A percentile compares a stretch with the other conserved stretches of the same genome.
These are phyloP conservation scores for Athene cunicularia DNA, from an alignment of 2,113 vertebrate species.

Conservation along the genomic window DNA sequence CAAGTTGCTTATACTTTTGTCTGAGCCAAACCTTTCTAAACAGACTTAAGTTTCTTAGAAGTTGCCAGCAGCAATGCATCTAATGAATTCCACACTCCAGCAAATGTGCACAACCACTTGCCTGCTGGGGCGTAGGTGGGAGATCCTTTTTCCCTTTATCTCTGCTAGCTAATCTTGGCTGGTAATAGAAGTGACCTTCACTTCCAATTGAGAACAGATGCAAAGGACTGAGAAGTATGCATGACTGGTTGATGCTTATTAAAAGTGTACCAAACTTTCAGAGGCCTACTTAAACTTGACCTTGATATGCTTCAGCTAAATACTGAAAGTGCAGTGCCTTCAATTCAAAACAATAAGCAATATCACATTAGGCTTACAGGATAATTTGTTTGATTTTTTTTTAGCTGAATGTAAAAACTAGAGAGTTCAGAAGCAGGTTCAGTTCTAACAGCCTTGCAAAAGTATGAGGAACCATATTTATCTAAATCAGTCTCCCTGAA, in stretches of 20 bases:
- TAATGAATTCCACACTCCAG: not conserved
- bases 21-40: not conserved
- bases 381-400: not conserved
- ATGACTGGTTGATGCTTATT: not conserved
- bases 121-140: not conserved
- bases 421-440: not conserved
- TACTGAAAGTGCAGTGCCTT: not conserved
- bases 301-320: not conserved
- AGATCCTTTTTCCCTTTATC: not conserved
- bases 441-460: not conserved
- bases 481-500: not conserved
- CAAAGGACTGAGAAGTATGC: not conserved
- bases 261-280: not conserved
- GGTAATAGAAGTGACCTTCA: not conserved
- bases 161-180: not conserved
- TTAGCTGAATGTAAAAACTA: not conserved
- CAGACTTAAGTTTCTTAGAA: not conserved
- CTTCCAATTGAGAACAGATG: not conserved
- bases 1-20: not conserved
- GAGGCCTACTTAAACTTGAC: not conserved
- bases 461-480: not conserved
- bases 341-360: not conserved
- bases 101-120: not conserved
- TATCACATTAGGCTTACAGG: not conserved
- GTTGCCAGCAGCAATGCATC: not conserved